Conservation (phyloP, 2,888 invertebrate genomes). For the Troides aeacus region DNA sequence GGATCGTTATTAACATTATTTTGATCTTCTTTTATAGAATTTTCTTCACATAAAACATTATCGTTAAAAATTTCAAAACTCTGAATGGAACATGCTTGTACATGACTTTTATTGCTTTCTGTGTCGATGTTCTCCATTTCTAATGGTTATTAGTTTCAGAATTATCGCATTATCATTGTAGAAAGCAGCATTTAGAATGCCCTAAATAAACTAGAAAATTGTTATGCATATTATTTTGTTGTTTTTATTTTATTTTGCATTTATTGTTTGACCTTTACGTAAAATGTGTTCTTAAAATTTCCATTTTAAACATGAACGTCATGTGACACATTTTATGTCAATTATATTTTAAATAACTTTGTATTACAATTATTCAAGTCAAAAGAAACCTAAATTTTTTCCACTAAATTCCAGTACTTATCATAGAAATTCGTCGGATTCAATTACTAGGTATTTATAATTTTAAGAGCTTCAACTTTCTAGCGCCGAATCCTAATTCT, state of each 20-base stretch:
- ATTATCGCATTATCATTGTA: not conserved
- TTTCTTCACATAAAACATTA: conserved; percentile 7
- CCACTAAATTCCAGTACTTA: too few relatives aligned
- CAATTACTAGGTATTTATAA: too few relatives aligned
- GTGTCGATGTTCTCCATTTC: conserved; percentile 12
- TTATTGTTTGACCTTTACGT: not conserved
- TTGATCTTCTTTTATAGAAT: conserved; percentile 2
- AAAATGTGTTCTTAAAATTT: not conserved
- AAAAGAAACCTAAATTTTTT: too few relatives aligned
- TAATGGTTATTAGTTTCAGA: not conserved
- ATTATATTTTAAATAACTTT: not conserved
- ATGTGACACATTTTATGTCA: not conserved
- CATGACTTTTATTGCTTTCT: not conserved
- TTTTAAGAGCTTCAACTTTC: too few relatives aligned
- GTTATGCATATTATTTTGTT: not conserved
- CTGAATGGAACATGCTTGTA: conserved; percentile 2
- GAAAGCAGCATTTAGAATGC: not conserved
- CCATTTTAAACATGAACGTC: not conserved
- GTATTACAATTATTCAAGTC: too few relatives aligned
- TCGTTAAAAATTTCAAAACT: conserved; percentile 9
- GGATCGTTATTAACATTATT: conserved; percentile 3
- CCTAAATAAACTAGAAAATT: not conserved
- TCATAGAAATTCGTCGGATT: too few relatives aligned
- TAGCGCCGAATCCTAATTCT: too few relatives aligned
- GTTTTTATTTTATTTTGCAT: not conserved